Evolutionary conservation across 2,888 invertebrate species (phyloP), one percentile per base, ranked within the genome.

Genomic region (Macaria notata): DNA sequence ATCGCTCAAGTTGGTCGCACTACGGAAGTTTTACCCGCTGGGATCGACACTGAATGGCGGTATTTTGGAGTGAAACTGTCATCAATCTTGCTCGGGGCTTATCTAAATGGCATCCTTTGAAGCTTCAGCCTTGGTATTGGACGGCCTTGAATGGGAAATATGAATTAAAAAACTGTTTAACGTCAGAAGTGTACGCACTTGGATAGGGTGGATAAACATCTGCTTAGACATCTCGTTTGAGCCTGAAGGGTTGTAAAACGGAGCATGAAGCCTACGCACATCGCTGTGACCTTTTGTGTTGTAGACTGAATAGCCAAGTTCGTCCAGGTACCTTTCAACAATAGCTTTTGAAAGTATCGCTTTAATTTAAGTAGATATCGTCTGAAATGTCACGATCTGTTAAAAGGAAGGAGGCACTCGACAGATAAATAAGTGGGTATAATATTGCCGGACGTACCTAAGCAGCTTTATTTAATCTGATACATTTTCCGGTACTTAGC

Each of bases 11-110:
- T 62, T 56, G 56, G 54, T 63, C 66, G 63, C 68, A 71, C 72
- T 71, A 73, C 64, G 63, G 73, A 81, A 75, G 68, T 76, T 82
- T 80, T 76, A 54, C 51, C 76, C 71, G 62, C 61, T 47, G 66
- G 61, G 66, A 66, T 74, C 76, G 71, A 68, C 70, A 73, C 69
- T 81, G 80, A 84, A 84, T 72, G 75, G 72, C 72, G 65, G 65
- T 70, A 70, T 78, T 77, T 74, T 69, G 69, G 68, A 73, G 69
- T 59, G 69, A 66, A 71, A 68, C 68, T 76, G 78, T 75, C 83
- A 86, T 86, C 85, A 85, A 87, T 87, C 86, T 84, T 84, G 66
- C 74, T 75, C 64, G 69, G 70, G 54, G 60, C 69, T 72, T 69
- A 76, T 74, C 72, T 73, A 69, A 71, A 74, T 75, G 80, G 78